Evolutionary conservation across 1,140 invertebrate species (phyloP), one percentile per base, ranked within the genome.

Genomic region (Triops cancriformis): DNA sequence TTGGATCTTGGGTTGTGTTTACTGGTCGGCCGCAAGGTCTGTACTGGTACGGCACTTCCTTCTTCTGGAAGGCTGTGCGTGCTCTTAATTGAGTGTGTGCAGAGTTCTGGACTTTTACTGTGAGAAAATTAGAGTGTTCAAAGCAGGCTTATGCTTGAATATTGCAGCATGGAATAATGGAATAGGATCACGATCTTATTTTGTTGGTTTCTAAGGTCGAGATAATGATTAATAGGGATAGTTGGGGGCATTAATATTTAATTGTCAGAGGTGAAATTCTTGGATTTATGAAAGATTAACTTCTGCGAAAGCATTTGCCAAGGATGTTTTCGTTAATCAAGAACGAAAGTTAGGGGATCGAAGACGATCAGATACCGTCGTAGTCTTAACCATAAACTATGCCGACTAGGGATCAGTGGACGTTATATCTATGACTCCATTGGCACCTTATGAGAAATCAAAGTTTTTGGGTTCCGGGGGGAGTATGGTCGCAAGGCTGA

Each of bases 401-500:
- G 90, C 90, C 90, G 89, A 89, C 91, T 88, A 90, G 90, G 87
- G 87, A 91, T 91, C 87, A 85, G 87, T 82, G 82, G 85, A 83
- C 80, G 87, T 87, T 85, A 85, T 84, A 85, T 80, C 82, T 82
- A 85, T 84, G 84, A 87, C 88, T 87, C 77, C n/a, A 1, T 28
- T 18, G 77, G 73, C 74, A 89, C 88, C 88, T 90, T 89, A 87
- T 85, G 86, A 87, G 86, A 89, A 85, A 91, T 87, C 90, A 91
- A 91, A 93, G 91, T 88, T 88, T 92, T 91, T 90, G 90, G 90
- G 90, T 90, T 93, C 90, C 88, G 89, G 91, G 90, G 91, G 92
- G 88, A 92, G 90, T 92, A 92, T 93, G 91, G 90, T 93, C 90
- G 91, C 92, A 94, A 94, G 90, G 90, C 91, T 93, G 92, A 93